Base-by-base conservation (phyloP, 2,113 vertebrate genomes). In the Mus spicilegus region DNA sequence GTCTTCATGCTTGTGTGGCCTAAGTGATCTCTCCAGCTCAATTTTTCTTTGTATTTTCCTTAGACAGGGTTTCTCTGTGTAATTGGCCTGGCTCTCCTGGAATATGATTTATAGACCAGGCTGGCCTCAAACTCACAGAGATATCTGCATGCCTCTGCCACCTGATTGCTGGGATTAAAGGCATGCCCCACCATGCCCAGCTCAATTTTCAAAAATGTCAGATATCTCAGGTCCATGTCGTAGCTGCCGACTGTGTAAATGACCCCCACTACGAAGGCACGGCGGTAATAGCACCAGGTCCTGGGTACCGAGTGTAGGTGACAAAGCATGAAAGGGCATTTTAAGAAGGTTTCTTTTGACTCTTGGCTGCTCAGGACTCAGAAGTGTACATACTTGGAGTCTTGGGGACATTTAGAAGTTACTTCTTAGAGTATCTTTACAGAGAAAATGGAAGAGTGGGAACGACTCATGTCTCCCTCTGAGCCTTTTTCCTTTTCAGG, bases 361-460 rank as follows among this genome's bases (percentile, higher is more conserved):
- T 58, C 36, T 78, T 76, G 13, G 24, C 0, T 39, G 72, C 17
- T 19, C 61, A 67, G 30, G 33, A 13, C 42, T 86, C 70, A 28
- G n/a, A 88, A 87, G 36, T 36, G 11, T 42, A 61, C 24, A 73
- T 2, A 17, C 39, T 73, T 72, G 89, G n/a, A 87, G 78, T 69
- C 8, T 6, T 28, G 69, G 81, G 63, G 88, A 84, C 63, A 36
- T 49, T 24, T 51, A 26, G 3, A 78, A 77, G 13, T 51, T 65
- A 61, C 33, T 36, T n/a, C 67, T 54, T 86, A 63, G 24, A 13
- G 30, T 67, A 92, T 56, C 58, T 67, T 30, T 80, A 36, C 81
- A 92, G 92, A 95, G 5, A 87, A 33, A 63, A 56, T 5, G 54
- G 67, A 89, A 94, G 11, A 94, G 89, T 30, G 30, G 93, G 91